A percentile compares a stretch with the other conserved stretches of the same genome.
phyloP scores from a whole-genome alignment of 2,888 invertebrate species.

The Drosophila kanekoi region DNA sequence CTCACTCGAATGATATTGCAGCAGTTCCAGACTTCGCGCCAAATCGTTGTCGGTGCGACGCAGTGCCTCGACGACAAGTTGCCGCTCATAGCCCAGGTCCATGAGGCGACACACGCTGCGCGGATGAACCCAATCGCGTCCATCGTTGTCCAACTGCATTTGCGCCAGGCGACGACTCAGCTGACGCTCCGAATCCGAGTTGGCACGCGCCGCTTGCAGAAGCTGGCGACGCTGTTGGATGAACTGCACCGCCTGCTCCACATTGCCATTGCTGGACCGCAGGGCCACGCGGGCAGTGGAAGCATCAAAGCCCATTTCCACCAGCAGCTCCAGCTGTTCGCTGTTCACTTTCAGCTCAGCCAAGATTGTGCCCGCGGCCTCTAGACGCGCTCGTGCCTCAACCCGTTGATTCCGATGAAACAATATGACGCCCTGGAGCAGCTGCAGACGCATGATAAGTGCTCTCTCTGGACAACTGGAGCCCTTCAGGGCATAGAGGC shows the following conservation, averaged over 20 bases:
- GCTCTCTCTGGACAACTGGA: constrained; percentile 89
- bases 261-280: constrained; percentile 87
- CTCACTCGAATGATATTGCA: constrained; percentile 77
- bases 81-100: constrained; percentile 89
- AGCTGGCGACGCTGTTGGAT: constrained; percentile 87
- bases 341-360: constrained; percentile 87
- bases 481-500: constrained; percentile 87
- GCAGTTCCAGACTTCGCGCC: constrained; percentile 62
- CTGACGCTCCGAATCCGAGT: constrained; percentile 86
- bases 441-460: constrained; percentile 90
- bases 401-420: constrained; percentile 90
- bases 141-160: constrained; percentile 31
- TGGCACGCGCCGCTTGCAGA: constrained; percentile 85
- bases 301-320: constrained; percentile 89
- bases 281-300: constrained; percentile 90
- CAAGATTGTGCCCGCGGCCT: constrained; percentile 88
- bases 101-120: constrained; percentile 85
- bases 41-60: constrained; percentile 49
- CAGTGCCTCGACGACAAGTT: constrained; percentile 88
- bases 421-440: constrained; percentile 92
- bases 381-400: constrained; percentile 88
- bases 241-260: constrained; percentile 88
- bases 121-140: constrained; percentile 83
- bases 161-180: constrained; percentile 36
- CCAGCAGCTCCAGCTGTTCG: constrained; percentile 85